Evolutionary conservation across 2,113 vertebrate genomes (phyloP), one percentile per base, ranked within the genome.

Genomic region (Trichomycterus rosablanca): DNA sequence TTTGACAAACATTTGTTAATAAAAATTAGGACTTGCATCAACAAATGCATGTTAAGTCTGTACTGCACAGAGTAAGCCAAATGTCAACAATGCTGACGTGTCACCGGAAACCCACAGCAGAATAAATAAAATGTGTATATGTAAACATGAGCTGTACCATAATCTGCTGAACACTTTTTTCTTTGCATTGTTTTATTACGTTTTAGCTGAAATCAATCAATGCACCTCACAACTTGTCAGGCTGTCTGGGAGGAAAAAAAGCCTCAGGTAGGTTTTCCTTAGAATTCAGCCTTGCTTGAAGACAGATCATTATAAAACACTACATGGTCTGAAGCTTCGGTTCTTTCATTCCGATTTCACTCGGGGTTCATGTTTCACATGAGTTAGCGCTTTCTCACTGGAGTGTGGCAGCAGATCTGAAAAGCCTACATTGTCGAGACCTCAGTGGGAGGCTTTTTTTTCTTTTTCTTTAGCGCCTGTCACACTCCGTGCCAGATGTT

Each of bases 401-500:
- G 55, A 55, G 59, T 70, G 63, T 59, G 56, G 18, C 58, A 40
- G 43, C 35, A 48, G 40, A 61, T 67, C 55, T 30, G 22, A 54
- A 67, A 54, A 68, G 30, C 59, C 42, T 66, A 58, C 56, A 65
- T 35, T 67, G 35, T 37, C 20, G 42, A 12, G 70, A 48, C 44
- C 57, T 24, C 40, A 57, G 69, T 14, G 40, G 44, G 52, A 52
- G 55, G 45, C 56, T n/a, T 5, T 49, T 67, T 57, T 61, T 56
- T 48, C 51, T 60, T n/a, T 5, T 49, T 67, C 51, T 61, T 56
- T 48, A 54, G 16, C 23, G 59, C 18, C 71, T 68, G 65, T 66
- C 64, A 71, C 65, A 70, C 58, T 8, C 16, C 9, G 7, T 4
- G 3, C 63, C 74, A 67, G 57, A 63, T 74, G 68, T 72, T 63